Evolutionary conservation across 2,888 invertebrate species (phyloP).

Genomic region (Pteria penguin): DNA sequence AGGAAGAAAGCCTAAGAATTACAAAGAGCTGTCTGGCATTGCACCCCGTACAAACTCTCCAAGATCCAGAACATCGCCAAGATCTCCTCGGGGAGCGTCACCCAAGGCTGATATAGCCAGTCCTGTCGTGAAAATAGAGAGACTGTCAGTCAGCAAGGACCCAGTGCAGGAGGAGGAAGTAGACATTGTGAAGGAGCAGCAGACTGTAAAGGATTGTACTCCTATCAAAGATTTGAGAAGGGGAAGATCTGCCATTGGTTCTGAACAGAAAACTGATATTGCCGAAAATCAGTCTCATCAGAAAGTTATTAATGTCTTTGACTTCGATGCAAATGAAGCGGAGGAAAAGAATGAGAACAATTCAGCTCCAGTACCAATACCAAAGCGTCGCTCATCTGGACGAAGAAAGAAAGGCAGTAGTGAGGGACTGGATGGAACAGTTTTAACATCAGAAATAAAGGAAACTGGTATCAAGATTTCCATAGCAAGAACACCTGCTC

Average conservation of each 20-base stretch:
- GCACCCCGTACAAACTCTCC: slow-evolving; percentile 61
- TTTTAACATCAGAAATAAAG: slow-evolving; percentile 22
- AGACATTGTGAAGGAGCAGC: not conserved
- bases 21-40: slow-evolving; percentile 65
- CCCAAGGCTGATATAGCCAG: slow-evolving; percentile 37
- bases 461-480: slow-evolving; percentile 23
- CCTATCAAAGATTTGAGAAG: slow-evolving; percentile 5
- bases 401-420: slow-evolving; percentile 29
- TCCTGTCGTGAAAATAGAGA: slow-evolving; percentile 41
- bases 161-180: slow-evolving; percentile 32
- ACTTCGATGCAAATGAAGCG: slow-evolving; percentile 69
- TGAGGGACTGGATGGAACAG: slow-evolving; percentile 27
- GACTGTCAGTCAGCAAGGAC: slow-evolving; percentile 26
- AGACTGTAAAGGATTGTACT: not conserved
- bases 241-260: slow-evolving; percentile 25
- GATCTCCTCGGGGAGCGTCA: slow-evolving; percentile 55
- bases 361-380: slow-evolving; percentile 8
- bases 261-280: slow-evolving; percentile 14
- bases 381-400: slow-evolving; percentile 19
- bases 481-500: not conserved
- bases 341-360: slow-evolving; percentile 50
- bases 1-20: slow-evolving; percentile 64
- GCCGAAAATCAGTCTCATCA: not conserved
- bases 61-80: slow-evolving; percentile 58
- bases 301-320: slow-evolving; percentile 61